Conservation (phyloP, 2,888 invertebrate species). For the Athrips mouffetella region DNA sequence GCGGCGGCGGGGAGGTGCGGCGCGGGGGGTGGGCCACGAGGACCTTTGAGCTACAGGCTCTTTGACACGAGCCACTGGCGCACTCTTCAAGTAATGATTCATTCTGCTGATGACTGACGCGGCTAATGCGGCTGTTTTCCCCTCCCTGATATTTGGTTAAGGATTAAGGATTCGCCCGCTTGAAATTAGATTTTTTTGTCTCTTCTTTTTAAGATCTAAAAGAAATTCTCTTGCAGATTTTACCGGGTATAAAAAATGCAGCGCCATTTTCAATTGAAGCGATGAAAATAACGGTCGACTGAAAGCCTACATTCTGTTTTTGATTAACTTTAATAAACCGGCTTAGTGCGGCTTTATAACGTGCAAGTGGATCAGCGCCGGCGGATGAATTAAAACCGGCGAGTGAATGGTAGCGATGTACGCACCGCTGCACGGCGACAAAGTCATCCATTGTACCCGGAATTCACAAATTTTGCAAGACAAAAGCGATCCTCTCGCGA, state of each 20-base stretch:
- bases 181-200: conserved; percentile 46
- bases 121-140: conserved; percentile 68
- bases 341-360: conserved; percentile 37
- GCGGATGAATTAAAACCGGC: conserved; percentile 21
- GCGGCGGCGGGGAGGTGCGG: conserved; percentile 39
- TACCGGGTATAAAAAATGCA: conserved; percentile 21
- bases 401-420: conserved; percentile 30
- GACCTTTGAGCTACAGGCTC: conserved; percentile 74
- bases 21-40: conserved; percentile 48
- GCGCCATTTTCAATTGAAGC: conserved; percentile 26
- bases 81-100: conserved; percentile 78
- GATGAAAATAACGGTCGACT: conserved; percentile 8
- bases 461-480: conserved; percentile 50
- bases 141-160: conserved; percentile 57
- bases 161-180: conserved; percentile 50
- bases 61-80: conserved; percentile 77
- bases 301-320: conserved; percentile 31
- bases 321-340: conserved; percentile 38
- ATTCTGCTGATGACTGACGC: conserved; percentile 77
- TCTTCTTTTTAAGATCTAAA: conserved; percentile 32
- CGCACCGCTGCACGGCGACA: conserved; percentile 45
- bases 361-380: conserved; percentile 33
- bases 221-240: conserved; percentile 16
- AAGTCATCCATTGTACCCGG: conserved; percentile 47
- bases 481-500: conserved; percentile 44